Conservation (phyloP, 2,888 invertebrate species). For the Herminia tarsipennalis region DNA sequence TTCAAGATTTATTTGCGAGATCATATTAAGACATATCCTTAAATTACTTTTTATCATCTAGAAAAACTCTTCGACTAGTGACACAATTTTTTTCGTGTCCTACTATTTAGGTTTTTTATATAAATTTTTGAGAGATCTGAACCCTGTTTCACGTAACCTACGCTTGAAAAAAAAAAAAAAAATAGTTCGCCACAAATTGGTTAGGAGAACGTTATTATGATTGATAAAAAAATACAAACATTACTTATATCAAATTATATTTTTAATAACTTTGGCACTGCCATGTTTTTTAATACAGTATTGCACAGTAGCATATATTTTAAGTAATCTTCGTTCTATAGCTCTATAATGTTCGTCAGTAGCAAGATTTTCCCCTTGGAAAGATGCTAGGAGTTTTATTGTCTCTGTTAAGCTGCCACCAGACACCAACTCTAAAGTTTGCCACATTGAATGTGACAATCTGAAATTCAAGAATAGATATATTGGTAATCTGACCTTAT, state of each 20-base stretch:
- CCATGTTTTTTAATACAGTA: constrained; percentile 88
- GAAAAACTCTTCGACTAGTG: too few relatives aligned
- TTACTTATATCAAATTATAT: constrained; percentile 32
- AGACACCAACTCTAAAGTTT: constrained; percentile 88
- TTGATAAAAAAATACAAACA: not conserved
- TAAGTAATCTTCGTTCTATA: constrained; percentile 90
- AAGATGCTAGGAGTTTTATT: constrained; percentile 78
- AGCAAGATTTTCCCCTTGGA: constrained; percentile 87
- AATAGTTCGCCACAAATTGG: too few relatives aligned
- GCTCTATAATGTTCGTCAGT: constrained; percentile 90
- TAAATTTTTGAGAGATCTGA: too few relatives aligned
- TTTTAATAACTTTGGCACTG: constrained; percentile 75
- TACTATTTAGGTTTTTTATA: too few relatives aligned
- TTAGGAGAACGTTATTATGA: too few relatives aligned
- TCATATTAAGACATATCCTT: too few relatives aligned
- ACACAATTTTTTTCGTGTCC: too few relatives aligned
- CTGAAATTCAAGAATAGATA: constrained; percentile 68
- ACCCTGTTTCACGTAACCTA: too few relatives aligned
- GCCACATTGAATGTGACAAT: constrained; percentile 90
- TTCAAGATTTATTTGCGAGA: too few relatives aligned
- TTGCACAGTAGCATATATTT: constrained; percentile 91
- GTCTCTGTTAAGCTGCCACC: constrained; percentile 89
- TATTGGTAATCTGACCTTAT: not conserved
- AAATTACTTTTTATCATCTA: too few relatives aligned
- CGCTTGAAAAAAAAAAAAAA: too few relatives aligned